Conservation (phyloP, 1,140 invertebrate genomes). For the Euwallacea similis region DNA sequence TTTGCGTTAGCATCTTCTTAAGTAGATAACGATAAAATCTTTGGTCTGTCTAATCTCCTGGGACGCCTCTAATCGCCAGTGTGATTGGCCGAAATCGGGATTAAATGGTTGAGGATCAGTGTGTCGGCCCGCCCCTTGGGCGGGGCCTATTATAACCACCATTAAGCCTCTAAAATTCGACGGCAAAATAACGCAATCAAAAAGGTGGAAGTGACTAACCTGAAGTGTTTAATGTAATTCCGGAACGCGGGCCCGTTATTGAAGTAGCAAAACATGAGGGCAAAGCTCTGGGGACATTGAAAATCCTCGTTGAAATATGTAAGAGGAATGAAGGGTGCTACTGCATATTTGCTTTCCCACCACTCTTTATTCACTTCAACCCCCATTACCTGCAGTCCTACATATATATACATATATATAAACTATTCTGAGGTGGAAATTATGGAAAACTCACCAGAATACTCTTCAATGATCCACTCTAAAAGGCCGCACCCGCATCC, state of each 20-base stretch:
- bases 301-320: slow-evolving; percentile 52
- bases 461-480: slow-evolving; percentile 60
- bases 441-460: slow-evolving; percentile 51
- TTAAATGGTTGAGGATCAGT: slow-evolving; percentile 69
- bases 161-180: slow-evolving; percentile 55
- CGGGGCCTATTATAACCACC: slow-evolving; percentile 71
- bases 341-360: slow-evolving; percentile 64
- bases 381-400: slow-evolving; percentile 57
- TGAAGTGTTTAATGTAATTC: slow-evolving; percentile 64
- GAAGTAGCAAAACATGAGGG: slow-evolving; percentile 76
- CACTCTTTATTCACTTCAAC: slow-evolving; percentile 63
- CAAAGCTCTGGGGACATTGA: slow-evolving; percentile 47
- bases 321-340: slow-evolving; percentile 58
- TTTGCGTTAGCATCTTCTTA: slow-evolving; percentile 21
- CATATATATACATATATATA: background rate
- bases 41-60: slow-evolving; percentile 55
- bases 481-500: slow-evolving; percentile 63
- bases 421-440: too few relatives aligned
- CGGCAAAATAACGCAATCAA: background rate
- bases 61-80: slow-evolving; percentile 49
- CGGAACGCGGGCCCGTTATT: slow-evolving; percentile 68
- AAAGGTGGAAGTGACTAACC: slow-evolving; percentile 1
- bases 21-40: slow-evolving; percentile 59
- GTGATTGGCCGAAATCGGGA: slow-evolving; percentile 52
- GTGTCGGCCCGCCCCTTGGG: slow-evolving; percentile 62